Conservation (phyloP, 1,140 invertebrate species). For the Paramacrobiotus metropolitanus region DNA sequence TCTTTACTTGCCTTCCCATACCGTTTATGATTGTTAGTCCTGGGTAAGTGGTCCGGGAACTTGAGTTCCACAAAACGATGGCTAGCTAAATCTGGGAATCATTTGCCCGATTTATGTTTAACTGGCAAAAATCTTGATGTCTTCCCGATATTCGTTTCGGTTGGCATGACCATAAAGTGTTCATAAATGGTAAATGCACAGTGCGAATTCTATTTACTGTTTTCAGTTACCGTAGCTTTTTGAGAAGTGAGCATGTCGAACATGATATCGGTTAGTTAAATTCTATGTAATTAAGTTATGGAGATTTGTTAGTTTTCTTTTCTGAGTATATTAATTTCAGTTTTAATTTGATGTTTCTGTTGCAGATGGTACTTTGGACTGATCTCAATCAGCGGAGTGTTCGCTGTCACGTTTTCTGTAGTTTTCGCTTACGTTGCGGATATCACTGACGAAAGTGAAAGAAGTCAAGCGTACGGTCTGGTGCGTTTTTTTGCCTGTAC, state of each 20-base stretch:
- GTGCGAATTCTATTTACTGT: neutral
- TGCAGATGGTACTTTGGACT: constrained; percentile 97
- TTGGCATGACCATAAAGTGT: neutral
- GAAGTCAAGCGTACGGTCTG: constrained; percentile 83
- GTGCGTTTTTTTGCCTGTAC: constrained; percentile 28
- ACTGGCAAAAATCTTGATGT: neutral
- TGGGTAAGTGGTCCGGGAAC: constrained; percentile 35
- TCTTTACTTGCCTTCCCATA: constrained; percentile 96
- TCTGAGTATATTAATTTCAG: no score
- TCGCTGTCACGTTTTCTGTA: constrained; percentile 94
- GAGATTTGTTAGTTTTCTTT: no score
- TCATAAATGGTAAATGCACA: constrained; percentile 2
- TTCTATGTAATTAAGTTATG: no score
- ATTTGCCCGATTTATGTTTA: no score
- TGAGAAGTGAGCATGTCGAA: no score
- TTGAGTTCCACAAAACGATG: neutral
- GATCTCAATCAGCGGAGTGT: constrained; percentile 93
- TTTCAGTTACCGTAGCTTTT: no score
- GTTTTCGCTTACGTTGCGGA: constrained; percentile 98
- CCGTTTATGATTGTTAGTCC: constrained; percentile 96
- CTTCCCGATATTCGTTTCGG: constrained; percentile 6
- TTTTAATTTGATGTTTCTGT: no score
- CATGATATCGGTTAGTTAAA: no score
- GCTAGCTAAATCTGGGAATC: neutral
- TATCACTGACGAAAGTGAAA: constrained; percentile 88